Base-by-base conservation (phyloP, 2,113 vertebrate genomes). In the Symphodus melops region DNA sequence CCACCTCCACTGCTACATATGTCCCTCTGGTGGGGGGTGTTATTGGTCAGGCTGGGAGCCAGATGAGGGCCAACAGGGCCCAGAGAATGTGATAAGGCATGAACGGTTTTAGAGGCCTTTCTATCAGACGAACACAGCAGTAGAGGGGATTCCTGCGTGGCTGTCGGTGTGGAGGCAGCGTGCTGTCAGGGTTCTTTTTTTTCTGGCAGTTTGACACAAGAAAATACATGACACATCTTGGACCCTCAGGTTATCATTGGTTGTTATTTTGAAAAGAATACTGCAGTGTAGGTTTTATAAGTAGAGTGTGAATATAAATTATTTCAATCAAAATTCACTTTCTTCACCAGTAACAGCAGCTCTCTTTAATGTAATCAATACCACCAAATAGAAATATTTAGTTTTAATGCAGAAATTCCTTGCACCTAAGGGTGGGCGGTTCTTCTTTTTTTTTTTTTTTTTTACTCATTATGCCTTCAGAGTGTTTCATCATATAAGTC, bases 141-240 rank as follows among this genome's bases (percentile, higher is more conserved):
- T 81, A 49, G 53, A 68, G 87, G 86, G 86, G 74, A 90, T 89
- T 89, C 90, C 90, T 89, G 78, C 39, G 51, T 85, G 79, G 75
- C 62, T 65, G 79, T 77, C 60, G 60, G 48, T 70, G 55, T 79
- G 71, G 62, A 60, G 56, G 70, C 37, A 58, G 60, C 56, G 64
- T 53, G 14, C 12, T 37, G 12, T 60, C n/a, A 58, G 13, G 13
- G 11, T 17, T 58, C 39, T 48, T 19, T 61, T 25, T 61, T 25
- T 56, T 48, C 19, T 77, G 68, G 65, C 53, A 57, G 42, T 46
- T 66, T n/a, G 61, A 56, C 60, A 56, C 1, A 9, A 21, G 4
- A 54, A 72, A 79, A 77, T 20, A n/a, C 71, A 79, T 53, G 64
- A 81, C 71, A 57, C 68, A 66, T 16, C 13, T 41, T 17, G 25